Base-by-base conservation (phyloP, 1,140 invertebrate species). In the Oreohelix idahoensis region DNA sequence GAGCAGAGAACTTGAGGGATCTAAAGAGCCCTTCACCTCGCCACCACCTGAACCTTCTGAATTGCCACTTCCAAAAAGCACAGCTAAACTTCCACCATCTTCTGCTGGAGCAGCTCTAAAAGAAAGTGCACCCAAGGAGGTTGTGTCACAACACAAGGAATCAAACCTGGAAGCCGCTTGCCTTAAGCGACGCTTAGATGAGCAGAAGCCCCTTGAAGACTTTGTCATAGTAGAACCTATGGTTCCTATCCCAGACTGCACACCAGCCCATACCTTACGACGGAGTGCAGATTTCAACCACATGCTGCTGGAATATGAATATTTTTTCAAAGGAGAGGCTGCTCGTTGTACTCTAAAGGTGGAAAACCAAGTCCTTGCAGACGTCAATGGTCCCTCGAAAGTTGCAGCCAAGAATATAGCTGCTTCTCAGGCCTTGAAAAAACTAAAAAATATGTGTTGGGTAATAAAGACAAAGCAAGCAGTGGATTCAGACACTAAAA, bases 401-500 rank as follows among this genome's bases (percentile, higher is more conserved):
- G 51, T 73, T 20, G 83, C 85, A 29, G 86, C 88, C 36, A 89
- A 88, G 49, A 84, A 81, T 10, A 36, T 82, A 23, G 89, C 88
- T 0, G 81, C 87, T 0, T 79, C 85, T 42, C 79, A 83, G 49
- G 87, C 87, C 1, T 71, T 92, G 75, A 84, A 87, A 26, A 77
- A 83, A 42, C 83, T 92, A 15, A 80, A 77, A n/a, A 38, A 89
- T 39, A 71, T 79, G 20, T 91, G 89, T 73, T 91, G 89, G 85
- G 89, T 88, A 11, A 88, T 92, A 20, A 94, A 95, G 75, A 93
- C 95, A 70, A 95, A 94, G 84, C 93, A 95, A 51, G 94, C 95
- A 84, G 88, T 86, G 15, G 88, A 90, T 70, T 82, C 85, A 26
- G 86, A 89, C 63, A 45, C 58, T 17, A 84, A 79, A 39, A 73